A percentile compares a stretch with the other conserved stretches of the same genome.
phyloP scores from a whole-genome alignment of 2,113 vertebrate species.

The human (Homo sapiens) region DNA sequence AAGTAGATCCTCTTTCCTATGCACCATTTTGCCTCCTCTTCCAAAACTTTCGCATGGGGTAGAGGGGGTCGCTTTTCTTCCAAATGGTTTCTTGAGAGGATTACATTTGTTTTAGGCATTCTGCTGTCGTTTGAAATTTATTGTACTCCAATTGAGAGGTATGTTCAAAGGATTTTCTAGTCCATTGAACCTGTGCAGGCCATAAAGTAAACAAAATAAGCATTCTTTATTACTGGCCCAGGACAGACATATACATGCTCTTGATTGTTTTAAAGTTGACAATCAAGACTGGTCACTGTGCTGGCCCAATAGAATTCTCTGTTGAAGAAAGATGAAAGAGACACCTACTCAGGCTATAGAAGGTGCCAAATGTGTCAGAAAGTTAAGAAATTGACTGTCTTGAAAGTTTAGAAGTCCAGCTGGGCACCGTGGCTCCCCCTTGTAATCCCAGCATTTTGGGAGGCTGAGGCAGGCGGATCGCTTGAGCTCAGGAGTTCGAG shows the following conservation, averaged over 20 bases:
- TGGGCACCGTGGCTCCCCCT: not conserved
- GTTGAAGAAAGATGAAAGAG: slow-evolving; percentile 36
- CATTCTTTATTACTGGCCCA: not conserved
- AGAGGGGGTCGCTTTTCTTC: not conserved
- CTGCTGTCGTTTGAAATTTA: not conserved
- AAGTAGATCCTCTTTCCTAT: accelerated
- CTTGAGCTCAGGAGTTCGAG: not conserved
- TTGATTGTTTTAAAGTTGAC: slow-evolving; percentile 45
- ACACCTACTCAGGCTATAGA: not conserved
- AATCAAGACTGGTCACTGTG: not conserved
- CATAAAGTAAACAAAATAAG: slow-evolving; percentile 6
- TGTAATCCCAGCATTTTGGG: not conserved
- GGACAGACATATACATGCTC: not conserved
- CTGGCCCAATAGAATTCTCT: not conserved
- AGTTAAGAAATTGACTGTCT: not conserved
- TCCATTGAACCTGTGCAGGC: not conserved
- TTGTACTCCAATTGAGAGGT: not conserved
- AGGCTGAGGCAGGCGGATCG: not conserved
- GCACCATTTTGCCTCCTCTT: not conserved
- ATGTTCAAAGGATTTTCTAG: slow-evolving; percentile 46
- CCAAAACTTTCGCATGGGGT: not conserved
- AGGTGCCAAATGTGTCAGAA: not conserved
- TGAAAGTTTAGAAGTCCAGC: not conserved
- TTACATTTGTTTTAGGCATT: not conserved
- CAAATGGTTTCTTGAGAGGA: not conserved